These are phyloP conservation scores for Chitala chitala DNA, from an alignment of 2,113 vertebrate genomes.

Conservation along the genomic window DNA sequence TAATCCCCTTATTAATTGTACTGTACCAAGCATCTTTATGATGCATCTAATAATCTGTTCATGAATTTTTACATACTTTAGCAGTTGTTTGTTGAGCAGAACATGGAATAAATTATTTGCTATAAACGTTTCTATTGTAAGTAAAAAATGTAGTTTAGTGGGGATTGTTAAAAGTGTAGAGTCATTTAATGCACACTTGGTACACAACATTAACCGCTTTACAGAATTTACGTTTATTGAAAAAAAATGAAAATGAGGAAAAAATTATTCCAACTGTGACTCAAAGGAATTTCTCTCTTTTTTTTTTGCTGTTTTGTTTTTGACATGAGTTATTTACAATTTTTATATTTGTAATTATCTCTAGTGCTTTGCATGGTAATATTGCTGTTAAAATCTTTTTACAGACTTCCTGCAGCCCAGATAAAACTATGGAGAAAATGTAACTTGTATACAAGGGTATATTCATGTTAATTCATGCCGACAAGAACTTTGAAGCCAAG, in stretches of 20 bases:
- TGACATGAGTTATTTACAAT: conserved; percentile 46
- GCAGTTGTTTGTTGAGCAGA: conserved; percentile 76
- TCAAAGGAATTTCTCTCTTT: conserved; percentile 12
- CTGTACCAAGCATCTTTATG: conserved; percentile 5
- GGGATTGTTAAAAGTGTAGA: conserved; percentile 72
- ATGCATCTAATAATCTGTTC: not conserved
- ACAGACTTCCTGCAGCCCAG: conserved; percentile 7
- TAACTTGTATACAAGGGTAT: not conserved
- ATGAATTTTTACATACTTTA: conserved; percentile 57
- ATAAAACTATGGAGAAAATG: not conserved
- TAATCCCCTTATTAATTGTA: not conserved
- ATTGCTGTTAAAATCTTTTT: conserved; percentile 47
- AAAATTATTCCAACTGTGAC: conserved; percentile 45
- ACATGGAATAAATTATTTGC: conserved; percentile 50
- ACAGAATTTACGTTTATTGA: conserved; percentile 32
- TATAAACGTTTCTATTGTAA: conserved; percentile 67
- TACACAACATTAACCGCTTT: conserved; percentile 61
- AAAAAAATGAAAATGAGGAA: not conserved
- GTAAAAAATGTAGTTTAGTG: conserved; percentile 67
- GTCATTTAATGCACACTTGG: conserved; percentile 52
- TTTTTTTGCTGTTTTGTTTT: conserved; percentile 33
- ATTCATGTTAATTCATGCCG: conserved; percentile 9
- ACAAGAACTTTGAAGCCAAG: not conserved
- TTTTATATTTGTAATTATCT: conserved; percentile 54
- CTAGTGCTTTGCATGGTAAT: conserved; percentile 63